Evolutionary conservation across 2,797 vertebrate species (phyloP).

Genomic region (Trachurus trachurus): DNA sequence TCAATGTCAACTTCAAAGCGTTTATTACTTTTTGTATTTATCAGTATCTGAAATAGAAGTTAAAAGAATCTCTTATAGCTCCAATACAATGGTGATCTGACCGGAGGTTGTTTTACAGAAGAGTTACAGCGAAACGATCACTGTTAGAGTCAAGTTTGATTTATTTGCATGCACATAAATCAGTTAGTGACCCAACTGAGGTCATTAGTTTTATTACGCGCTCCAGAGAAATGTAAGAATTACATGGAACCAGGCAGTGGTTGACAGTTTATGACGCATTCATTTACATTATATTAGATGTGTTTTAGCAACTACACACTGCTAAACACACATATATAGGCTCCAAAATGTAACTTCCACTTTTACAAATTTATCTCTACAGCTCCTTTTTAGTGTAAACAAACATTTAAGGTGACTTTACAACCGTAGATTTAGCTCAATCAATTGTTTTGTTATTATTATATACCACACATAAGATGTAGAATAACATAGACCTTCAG

Average conservation of each 20-base stretch:
- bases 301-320: conserved; percentile 4
- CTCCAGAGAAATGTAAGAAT: not conserved
- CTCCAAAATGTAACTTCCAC: conserved; percentile 7
- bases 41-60: not conserved
- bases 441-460: not conserved
- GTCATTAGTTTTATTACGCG: not conserved
- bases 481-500: not conserved
- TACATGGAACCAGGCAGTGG: not conserved
- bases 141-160: not conserved
- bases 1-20: not conserved
- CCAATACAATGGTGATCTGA: too few species aligned
- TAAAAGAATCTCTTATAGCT: not conserved
- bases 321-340: not conserved
- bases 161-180: not conserved
- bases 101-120: not conserved
- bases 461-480: not conserved
- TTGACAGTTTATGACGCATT: not conserved
- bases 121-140: not conserved
- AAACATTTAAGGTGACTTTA: not conserved
- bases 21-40: too few species aligned
- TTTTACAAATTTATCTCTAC: not conserved
- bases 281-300: too few species aligned
- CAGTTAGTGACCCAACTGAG: not conserved
- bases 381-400: not conserved
- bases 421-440: not conserved